Conservation (phyloP, 2,888 invertebrate genomes). For the Eucera pruinosa region DNA sequence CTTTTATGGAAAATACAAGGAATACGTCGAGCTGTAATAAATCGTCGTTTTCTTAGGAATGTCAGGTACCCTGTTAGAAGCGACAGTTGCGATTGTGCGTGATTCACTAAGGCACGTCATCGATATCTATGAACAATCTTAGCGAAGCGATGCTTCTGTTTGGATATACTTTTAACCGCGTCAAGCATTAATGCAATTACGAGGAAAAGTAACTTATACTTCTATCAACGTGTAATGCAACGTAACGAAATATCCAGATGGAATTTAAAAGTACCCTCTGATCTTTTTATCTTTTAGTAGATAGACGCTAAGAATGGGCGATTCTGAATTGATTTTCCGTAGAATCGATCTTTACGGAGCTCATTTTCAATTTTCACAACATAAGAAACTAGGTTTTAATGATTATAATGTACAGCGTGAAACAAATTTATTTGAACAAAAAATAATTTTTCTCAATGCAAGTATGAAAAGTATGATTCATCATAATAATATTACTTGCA, state of each 20-base stretch:
- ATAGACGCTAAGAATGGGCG: no score
- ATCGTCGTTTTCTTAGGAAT: constrained; percentile 64
- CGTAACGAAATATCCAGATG: background rate
- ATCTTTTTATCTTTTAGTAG: no score
- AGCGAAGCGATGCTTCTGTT: constrained; percentile 32
- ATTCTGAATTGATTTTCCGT: no score
- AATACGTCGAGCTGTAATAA: constrained; percentile 56
- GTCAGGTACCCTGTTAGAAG: constrained; percentile 53
- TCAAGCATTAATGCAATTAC: background rate
- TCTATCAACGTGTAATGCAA: background rate
- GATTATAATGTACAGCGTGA: no score
- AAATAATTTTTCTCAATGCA: no score
- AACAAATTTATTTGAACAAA: no score
- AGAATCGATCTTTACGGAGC: no score
- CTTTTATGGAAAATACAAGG: constrained; percentile 59
- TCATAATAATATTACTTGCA: no score
- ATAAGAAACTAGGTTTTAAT: no score
- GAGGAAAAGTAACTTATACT: background rate
- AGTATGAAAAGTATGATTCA: no score
- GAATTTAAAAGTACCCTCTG: no score
- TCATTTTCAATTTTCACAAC: no score
- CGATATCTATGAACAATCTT: constrained; percentile 70
- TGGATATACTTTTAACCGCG: background rate
- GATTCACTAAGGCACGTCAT: constrained; percentile 72
- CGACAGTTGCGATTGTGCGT: constrained; percentile 47